A percentile compares a stretch with the other conserved stretches of the same genome.
These are phyloP conservation scores for Poecile atricapillus DNA, from an alignment of 2,113 vertebrate genomes.

Conservation along the genomic window DNA sequence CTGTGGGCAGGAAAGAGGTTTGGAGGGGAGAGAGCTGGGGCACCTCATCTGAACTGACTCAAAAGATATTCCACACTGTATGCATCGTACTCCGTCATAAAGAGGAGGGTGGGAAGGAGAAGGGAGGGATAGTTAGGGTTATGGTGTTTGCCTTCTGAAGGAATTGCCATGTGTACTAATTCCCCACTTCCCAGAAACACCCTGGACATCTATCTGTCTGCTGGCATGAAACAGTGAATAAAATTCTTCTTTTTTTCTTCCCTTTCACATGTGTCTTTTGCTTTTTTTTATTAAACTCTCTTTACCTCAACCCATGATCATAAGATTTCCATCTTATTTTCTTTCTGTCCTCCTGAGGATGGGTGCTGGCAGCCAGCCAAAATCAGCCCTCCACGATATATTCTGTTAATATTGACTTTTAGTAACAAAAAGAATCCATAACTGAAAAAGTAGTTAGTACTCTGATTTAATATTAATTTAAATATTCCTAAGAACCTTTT, in stretches of 20 bases:
- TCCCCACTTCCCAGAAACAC: background rate
- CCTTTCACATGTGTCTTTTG: fast-evolving
- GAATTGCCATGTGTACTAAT: background rate
- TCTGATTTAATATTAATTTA: background rate
- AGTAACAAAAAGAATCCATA: background rate
- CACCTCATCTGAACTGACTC: background rate
- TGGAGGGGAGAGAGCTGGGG: background rate
- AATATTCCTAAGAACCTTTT: slow-evolving; percentile 1
- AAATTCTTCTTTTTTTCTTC: background rate
- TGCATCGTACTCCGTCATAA: background rate
- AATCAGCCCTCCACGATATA: background rate
- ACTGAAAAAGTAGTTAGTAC: background rate
- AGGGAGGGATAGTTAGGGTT: background rate
- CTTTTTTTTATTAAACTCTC: background rate
- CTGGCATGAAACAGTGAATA: background rate
- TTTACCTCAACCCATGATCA: background rate
- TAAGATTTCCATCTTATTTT: background rate
- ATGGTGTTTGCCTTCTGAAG: background rate
- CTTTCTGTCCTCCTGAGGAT: background rate
- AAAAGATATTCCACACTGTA: background rate
- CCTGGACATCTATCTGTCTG: background rate
- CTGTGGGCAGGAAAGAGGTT: background rate
- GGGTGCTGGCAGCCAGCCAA: background rate
- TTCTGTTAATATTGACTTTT: background rate
- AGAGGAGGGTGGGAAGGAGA: background rate